phyloP scores from a whole-genome alignment of 2,797 vertebrate genomes.

The Acropternis orthonyx region DNA sequence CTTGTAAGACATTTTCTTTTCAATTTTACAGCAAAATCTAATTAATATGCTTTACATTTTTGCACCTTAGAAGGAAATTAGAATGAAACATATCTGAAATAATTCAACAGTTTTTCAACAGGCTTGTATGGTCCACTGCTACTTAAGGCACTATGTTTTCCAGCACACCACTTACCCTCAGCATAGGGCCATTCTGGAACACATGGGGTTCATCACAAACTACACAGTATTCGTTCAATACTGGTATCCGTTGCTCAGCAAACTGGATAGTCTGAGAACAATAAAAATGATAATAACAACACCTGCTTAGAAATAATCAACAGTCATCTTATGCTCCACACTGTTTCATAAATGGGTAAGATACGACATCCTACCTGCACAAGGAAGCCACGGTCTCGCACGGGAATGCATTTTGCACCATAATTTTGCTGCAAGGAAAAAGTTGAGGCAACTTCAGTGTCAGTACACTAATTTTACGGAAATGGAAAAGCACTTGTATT shows the following conservation, averaged over 20 bases:
- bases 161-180: conserved; percentile 80
- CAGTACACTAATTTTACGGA: not conserved
- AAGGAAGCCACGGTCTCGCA: conserved; percentile 86
- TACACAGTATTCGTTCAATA: conserved; percentile 90
- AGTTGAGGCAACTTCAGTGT: conserved; percentile 30
- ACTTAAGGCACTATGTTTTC: not conserved
- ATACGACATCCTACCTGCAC: conserved; percentile 81
- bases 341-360: not conserved
- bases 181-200: conserved; percentile 91
- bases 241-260: conserved; percentile 88
- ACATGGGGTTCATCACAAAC: conserved; percentile 91
- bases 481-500: not conserved
- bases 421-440: conserved; percentile 80
- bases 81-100: not conserved
- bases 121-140: not conserved
- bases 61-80: not conserved
- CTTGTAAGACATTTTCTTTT: not conserved
- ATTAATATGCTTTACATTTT: not conserved
- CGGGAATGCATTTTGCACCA: conserved; percentile 84
- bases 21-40: not conserved
- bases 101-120: not conserved
- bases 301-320: conserved; percentile 40
- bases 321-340: not conserved
- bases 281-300: conserved; percentile 49
- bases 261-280: conserved; percentile 86